These are phyloP conservation scores for Druon quercuslanigerum DNA, from an alignment of 1,140 invertebrate species.

Conservation along the genomic window DNA sequence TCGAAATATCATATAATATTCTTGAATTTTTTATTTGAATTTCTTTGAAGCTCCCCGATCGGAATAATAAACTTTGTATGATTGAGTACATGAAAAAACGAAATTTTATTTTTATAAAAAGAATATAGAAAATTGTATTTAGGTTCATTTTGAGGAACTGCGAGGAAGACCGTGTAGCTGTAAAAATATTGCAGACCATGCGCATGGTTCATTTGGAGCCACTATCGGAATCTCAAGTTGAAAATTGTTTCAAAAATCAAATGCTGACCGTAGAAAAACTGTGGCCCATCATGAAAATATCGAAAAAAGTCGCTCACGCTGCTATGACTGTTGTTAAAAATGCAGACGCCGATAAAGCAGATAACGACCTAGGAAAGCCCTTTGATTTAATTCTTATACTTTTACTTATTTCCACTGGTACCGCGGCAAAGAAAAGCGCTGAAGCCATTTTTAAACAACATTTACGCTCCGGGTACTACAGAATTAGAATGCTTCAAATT, in stretches of 20 bases:
- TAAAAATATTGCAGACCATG: conserved; percentile 61
- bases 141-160: conserved; percentile 66
- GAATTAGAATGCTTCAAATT: conserved; percentile 53
- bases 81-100: neutral
- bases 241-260: conserved; percentile 67
- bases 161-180: conserved; percentile 48
- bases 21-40: too few species aligned
- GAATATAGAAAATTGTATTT: conserved; percentile 35
- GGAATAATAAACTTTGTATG: too few species aligned
- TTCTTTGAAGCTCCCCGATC: neutral
- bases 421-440: conserved; percentile 59
- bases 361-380: conserved; percentile 49
- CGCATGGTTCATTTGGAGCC: conserved; percentile 65
- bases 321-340: conserved; percentile 57
- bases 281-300: conserved; percentile 59
- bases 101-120: neutral
- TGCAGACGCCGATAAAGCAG: conserved; percentile 44
- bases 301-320: conserved; percentile 58
- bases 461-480: conserved; percentile 66
- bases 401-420: conserved; percentile 52
- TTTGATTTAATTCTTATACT: conserved; percentile 68
- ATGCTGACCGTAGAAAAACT: conserved; percentile 59
- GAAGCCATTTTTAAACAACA: conserved; percentile 62
- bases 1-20: too few species aligned
- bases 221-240: conserved; percentile 53